Evolutionary conservation across 2,113 vertebrate genomes (phyloP).

Genomic region (Pteropus alecto): DNA sequence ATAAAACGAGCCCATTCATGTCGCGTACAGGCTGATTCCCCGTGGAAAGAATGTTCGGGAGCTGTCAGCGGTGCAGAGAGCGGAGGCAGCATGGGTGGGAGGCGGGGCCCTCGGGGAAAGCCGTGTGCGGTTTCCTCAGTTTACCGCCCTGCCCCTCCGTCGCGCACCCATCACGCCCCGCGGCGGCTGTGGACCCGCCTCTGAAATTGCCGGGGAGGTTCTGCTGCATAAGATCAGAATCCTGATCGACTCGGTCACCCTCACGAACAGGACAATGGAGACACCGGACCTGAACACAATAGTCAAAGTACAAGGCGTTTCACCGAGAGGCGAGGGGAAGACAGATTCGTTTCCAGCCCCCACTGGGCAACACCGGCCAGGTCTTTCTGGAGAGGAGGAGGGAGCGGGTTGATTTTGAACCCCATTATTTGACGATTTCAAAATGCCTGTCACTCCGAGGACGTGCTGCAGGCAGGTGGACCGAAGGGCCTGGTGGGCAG

Average conservation of each 20-base stretch:
- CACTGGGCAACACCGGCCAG: background rate
- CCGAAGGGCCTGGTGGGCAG: background rate
- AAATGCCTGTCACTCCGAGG: background rate
- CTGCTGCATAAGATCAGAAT: background rate
- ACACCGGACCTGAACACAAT: background rate
- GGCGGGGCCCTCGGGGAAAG: background rate
- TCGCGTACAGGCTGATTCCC: conserved; percentile 72
- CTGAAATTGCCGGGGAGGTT: background rate
- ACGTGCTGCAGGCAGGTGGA: accelerated
- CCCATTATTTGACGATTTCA: background rate
- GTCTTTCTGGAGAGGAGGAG: background rate
- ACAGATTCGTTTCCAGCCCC: accelerated
- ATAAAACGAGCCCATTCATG: conserved; percentile 84
- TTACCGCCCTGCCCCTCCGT: background rate
- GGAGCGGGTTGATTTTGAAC: background rate
- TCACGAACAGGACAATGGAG: background rate
- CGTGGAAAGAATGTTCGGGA: conserved; percentile 75
- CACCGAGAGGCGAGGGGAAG: background rate
- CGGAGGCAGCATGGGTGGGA: background rate
- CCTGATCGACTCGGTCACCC: background rate
- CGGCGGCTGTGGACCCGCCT: accelerated
- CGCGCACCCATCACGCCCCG: background rate
- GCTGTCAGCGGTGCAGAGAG: conserved; percentile 56
- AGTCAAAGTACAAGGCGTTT: background rate
- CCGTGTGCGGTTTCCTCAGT: background rate